Evolutionary conservation across 2,797 vertebrate genomes (phyloP).

Genomic region (Scyliorhinus canicula): DNA sequence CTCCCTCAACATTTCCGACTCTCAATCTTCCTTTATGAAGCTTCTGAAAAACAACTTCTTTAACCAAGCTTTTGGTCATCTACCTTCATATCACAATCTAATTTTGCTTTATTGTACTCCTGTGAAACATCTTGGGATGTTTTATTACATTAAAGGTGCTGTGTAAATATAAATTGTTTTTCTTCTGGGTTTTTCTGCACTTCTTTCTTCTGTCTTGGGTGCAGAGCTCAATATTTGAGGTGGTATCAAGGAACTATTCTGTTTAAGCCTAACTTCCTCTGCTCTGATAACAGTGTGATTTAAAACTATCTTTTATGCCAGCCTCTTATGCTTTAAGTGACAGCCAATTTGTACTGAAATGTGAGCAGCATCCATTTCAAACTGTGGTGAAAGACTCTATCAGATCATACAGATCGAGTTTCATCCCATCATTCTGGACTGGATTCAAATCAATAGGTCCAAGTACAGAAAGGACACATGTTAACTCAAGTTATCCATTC

Average conservation of each 20-base stretch:
- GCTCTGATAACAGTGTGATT: background rate
- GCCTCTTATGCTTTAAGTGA: background rate
- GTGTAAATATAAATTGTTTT: background rate
- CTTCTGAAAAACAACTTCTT: background rate
- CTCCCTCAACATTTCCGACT: background rate
- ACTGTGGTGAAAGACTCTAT: background rate
- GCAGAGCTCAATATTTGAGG: background rate
- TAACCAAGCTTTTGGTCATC: background rate
- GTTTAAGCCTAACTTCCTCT: background rate
- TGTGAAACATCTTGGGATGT: background rate
- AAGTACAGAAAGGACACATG: background rate
- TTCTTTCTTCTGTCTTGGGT: background rate
- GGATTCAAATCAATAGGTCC: background rate
- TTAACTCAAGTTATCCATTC: background rate
- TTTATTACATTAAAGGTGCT: background rate
- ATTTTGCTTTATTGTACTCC: background rate
- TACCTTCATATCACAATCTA: background rate
- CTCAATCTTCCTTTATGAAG: background rate
- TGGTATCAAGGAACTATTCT: background rate
- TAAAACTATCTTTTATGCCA: background rate
- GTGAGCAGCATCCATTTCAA: background rate
- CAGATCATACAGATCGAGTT: background rate
- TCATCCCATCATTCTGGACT: background rate
- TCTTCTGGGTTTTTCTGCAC: background rate
- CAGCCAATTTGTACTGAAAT: background rate